Percentiles rank a stretch among this genome's conserved stretches.
phyloP scores from a whole-genome alignment of 1,140 invertebrate genomes.

The Nebria ingens region DNA sequence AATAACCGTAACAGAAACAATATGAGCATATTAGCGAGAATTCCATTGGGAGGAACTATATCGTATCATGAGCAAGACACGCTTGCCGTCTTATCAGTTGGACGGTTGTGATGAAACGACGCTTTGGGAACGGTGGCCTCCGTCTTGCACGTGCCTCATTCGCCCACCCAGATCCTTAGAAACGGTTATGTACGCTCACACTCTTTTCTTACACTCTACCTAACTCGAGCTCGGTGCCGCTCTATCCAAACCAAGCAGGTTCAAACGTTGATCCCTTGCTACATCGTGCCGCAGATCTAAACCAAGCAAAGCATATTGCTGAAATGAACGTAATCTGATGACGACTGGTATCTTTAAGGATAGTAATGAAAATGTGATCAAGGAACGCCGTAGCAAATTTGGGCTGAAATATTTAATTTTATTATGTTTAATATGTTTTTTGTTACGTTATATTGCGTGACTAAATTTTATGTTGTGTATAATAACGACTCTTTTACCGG shows the following conservation, averaged over 20 bases:
- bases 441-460: too few species aligned
- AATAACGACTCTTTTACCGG: too few species aligned
- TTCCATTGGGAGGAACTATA: not conserved
- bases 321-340: not conserved
- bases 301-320: too few species aligned
- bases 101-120: not conserved
- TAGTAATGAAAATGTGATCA: not conserved
- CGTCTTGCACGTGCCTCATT: not conserved
- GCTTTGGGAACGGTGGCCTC: not conserved
- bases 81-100: not conserved
- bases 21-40: slow-evolving; percentile 1
- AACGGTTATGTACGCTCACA: not conserved
- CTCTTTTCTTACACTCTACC: not conserved
- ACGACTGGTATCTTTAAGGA: not conserved
- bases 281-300: too few species aligned
- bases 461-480: too few species aligned
- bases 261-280: not conserved
- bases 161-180: not conserved
- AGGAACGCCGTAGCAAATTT: too few species aligned
- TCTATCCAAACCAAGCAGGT: not conserved
- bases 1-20: slow-evolving; percentile 1
- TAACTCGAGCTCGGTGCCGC: not conserved
- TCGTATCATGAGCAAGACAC: not conserved
- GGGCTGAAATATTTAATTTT: too few species aligned
- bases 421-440: too few species aligned